These are phyloP conservation scores for Champsocephalus gunnari DNA, from an alignment of 2,797 vertebrate genomes.

Conservation along the genomic window DNA sequence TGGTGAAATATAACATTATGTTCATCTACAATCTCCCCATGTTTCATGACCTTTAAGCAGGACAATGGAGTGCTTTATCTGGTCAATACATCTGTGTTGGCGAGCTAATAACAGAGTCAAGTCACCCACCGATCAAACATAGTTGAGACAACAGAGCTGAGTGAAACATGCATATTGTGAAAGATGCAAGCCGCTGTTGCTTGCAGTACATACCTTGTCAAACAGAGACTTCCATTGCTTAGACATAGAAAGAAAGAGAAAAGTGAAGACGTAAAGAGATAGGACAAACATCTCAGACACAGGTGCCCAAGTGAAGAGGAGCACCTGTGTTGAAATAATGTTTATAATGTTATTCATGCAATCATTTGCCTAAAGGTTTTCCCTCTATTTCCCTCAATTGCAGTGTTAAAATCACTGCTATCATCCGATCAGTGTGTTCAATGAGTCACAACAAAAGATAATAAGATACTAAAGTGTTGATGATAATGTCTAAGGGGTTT, in stretches of 20 bases:
- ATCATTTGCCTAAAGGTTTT: slow-evolving; percentile 7
- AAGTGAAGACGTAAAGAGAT: slow-evolving; percentile 40
- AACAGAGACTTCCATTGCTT: slow-evolving; percentile 98
- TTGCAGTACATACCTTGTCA: slow-evolving; percentile 92
- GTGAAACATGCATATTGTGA: slow-evolving; percentile 46
- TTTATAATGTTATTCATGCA: too few species aligned
- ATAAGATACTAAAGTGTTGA: slow-evolving; percentile 40
- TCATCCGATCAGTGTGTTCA: slow-evolving; percentile 58
- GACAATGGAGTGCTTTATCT: slow-evolving; percentile 10
- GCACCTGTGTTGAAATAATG: slow-evolving; percentile 61
- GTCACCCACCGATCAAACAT: slow-evolving; percentile 35
- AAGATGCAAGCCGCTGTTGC: slow-evolving; percentile 15
- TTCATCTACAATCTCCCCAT: slow-evolving; percentile 21
- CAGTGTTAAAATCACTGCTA: slow-evolving; percentile 26
- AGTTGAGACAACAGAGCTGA: slow-evolving; percentile 34
- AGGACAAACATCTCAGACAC: slow-evolving; percentile 25
- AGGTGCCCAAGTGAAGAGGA: slow-evolving; percentile 27
- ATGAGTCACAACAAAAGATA: slow-evolving; percentile 53
- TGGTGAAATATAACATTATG: neutral
- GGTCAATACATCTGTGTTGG: slow-evolving; percentile 27
- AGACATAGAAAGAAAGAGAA: slow-evolving; percentile 56
- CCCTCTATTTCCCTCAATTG: slow-evolving; percentile 30
- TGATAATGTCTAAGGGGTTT: slow-evolving; percentile 38
- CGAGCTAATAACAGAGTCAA: slow-evolving; percentile 14
- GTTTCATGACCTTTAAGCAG: slow-evolving; percentile 47